phyloP scores from a whole-genome alignment of 2,888 invertebrate genomes.

The Stenotaenia linearis region DNA sequence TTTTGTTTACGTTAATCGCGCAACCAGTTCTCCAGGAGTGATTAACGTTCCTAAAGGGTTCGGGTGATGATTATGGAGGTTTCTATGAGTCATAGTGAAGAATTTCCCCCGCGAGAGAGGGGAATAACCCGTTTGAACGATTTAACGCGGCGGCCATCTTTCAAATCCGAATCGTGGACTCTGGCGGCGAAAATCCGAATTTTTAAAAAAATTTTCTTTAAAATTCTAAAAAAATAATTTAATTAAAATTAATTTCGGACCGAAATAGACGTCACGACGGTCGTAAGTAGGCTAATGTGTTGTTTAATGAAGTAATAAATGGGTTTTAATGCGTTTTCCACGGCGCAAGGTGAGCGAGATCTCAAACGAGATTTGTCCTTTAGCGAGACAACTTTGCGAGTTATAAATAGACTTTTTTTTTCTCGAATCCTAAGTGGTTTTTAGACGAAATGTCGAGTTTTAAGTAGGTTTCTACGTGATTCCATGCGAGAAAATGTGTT shows the following conservation, averaged over 20 bases:
- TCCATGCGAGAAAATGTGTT: conserved; percentile 2
- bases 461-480: no score
- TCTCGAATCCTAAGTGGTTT: no score
- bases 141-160: not conserved
- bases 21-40: not conserved
- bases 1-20: not conserved
- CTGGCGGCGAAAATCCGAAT: no score
- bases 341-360: not conserved
- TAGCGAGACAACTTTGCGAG: no score
- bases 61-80: not conserved
- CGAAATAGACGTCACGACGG: no score
- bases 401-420: no score
- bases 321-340: not conserved
- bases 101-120: not conserved
- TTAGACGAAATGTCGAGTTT: not conserved
- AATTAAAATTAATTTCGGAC: no score
- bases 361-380: not conserved
- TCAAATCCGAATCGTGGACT: not conserved
- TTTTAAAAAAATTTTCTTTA: no score
- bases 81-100: not conserved
- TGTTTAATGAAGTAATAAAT: not conserved
- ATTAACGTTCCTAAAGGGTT: not conserved
- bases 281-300: conserved; percentile 3
- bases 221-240: no score
- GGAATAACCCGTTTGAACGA: not conserved